A percentile compares a stretch with the other conserved stretches of the same genome.
Evolutionary conservation across 1,140 invertebrate species (phyloP).

Genomic region (Amphibalanus amphitrite): DNA sequence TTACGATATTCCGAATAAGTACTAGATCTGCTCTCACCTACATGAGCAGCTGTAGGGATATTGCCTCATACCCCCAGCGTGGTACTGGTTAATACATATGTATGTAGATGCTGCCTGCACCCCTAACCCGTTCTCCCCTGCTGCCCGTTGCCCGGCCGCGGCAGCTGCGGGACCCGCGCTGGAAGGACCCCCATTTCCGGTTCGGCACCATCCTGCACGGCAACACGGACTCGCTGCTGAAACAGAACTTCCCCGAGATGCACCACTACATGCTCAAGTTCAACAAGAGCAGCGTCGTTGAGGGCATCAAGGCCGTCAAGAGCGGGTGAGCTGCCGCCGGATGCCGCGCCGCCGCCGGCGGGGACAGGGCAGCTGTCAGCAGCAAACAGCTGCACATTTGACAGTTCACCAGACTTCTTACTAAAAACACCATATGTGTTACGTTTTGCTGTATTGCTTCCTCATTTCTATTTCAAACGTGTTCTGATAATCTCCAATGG

Average conservation of each 20-base stretch:
- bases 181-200: constrained; percentile 75
- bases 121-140: constrained; percentile 1
- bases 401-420: no score
- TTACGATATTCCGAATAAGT: neutral
- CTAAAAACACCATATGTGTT: no score
- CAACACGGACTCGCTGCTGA: constrained; percentile 84
- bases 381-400: no score
- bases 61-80: constrained; percentile 8
- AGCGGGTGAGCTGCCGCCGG: constrained; percentile 37
- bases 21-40: neutral
- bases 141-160: constrained; percentile 7
- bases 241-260: constrained; percentile 71
- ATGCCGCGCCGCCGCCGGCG: no score
- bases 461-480: no score
- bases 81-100: neutral
- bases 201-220: constrained; percentile 92
- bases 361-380: no score
- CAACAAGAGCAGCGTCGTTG: constrained; percentile 67
- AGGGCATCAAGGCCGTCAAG: constrained; percentile 74
- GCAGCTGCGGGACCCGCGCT: constrained; percentile 64
- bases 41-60: constrained; percentile 6
- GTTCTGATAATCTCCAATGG: no score
- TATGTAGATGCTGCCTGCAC: constrained; percentile 3
- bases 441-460: no score
- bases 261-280: constrained; percentile 78